Conservation (phyloP, 1,140 invertebrate genomes). For the Drosophila virilis region DNA sequence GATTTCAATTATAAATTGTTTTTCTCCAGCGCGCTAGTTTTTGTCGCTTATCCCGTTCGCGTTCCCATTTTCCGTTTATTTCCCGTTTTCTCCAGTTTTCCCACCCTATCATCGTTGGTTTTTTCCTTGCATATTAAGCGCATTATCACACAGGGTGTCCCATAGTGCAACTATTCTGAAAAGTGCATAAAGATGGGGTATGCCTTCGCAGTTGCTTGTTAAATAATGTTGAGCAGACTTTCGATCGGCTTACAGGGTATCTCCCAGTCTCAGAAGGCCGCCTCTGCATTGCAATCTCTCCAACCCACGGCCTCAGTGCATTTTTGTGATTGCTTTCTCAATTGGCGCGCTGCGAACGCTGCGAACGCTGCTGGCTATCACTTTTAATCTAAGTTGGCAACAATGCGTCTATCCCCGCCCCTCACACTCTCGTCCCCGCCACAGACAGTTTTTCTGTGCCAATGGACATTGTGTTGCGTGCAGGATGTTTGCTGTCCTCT, state of each 20-base stretch:
- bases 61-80: neutral
- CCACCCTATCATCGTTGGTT: too few relatives aligned
- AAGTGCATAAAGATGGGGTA: neutral
- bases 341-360: constrained; percentile 59
- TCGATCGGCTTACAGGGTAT: constrained; percentile 4
- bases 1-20: constrained; percentile 81
- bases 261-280: neutral
- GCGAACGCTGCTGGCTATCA: constrained; percentile 63
- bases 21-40: constrained; percentile 30
- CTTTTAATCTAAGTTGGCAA: constrained; percentile 74
- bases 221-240: neutral
- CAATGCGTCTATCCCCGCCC: constrained; percentile 36
- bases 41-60: constrained; percentile 27
- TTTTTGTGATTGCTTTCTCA: constrained; percentile 69
- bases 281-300: neutral
- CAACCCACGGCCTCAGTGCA: constrained; percentile 31
- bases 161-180: too few relatives aligned
- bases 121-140: too few relatives aligned
- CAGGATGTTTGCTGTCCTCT: constrained; percentile 33
- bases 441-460: neutral
- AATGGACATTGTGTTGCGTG: constrained; percentile 33
- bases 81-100: neutral
- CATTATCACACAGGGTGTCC: too few relatives aligned
- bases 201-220: neutral
- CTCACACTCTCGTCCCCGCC: neutral